Evolutionary conservation across 2,113 vertebrate species (phyloP), one percentile per base, ranked within the genome.

Genomic region (Halichoerus grypus): DNA sequence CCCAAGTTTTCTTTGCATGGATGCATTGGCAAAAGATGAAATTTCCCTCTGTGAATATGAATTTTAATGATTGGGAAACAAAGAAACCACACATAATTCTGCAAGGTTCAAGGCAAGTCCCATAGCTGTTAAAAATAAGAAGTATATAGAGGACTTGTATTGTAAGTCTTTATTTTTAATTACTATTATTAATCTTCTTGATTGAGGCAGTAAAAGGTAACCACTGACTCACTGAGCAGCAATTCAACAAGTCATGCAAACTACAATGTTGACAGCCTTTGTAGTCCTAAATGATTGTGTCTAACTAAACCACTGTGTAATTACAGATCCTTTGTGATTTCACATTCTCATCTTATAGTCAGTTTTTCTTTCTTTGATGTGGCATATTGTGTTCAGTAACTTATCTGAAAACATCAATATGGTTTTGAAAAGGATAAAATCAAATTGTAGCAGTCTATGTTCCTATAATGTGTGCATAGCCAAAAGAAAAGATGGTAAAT

Each of bases 341-440:
- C 53, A 88, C 11, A 79, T 76, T 97, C 81, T 98, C 63, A 28
- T 96, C 76, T 95, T 46, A 61, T 2, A 39, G 87, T 92, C 93
- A 88, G 31, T 91, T 96, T 97, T 88, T 96, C 77, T 97, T 96
- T 88, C 88, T 86, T 97, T 97, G 65, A 87, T 83, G 65, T 88
- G 84, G 85, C 83, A 88, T 97, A 83, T 95, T 96, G 71, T 95
- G 53, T 95, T 61, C 42, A 36, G 26, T 77, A 96, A 49, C 83
- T 95, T 95, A 94, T 94, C 46, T 77, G 53, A 81, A 97, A 98
- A 88, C 74, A 97, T 97, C 96, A 72, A 0, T 86, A 33, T 69
- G 4, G 24, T 86, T 96, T 94, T 96, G 88, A 95, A 97, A 97
- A 95, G 74, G 67, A 80, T 92, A 93, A 97, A 98, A 95, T 97